Percentiles rank a stretch among this genome's conserved stretches.
Evolutionary conservation across 2,113 vertebrate species (phyloP).

Genomic region (Misgurnus mizolepis): DNA sequence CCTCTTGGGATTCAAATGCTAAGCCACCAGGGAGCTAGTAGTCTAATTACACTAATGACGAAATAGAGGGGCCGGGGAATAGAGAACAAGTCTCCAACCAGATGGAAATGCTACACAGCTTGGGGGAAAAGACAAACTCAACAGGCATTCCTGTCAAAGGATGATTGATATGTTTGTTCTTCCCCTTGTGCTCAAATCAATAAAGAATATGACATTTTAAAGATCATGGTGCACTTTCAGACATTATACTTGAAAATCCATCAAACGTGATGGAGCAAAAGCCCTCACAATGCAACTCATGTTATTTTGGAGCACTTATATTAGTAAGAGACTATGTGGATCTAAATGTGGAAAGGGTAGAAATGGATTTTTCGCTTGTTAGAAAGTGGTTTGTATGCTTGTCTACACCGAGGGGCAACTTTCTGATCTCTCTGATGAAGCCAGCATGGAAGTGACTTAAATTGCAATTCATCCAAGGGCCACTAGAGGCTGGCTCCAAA

Average conservation of each 20-base stretch:
- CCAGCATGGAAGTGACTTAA: no score
- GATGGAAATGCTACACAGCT: constrained; percentile 10
- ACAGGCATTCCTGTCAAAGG: constrained; percentile 33
- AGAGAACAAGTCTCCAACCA: background rate
- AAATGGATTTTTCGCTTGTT: constrained; percentile 13
- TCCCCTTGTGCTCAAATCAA: constrained; percentile 62
- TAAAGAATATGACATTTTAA: constrained; percentile 61
- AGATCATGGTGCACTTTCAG: constrained; percentile 61
- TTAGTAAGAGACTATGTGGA: background rate
- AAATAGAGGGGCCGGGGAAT: background rate
- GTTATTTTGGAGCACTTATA: background rate
- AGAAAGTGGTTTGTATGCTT: background rate
- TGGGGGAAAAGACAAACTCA: background rate
- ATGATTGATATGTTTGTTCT: constrained; percentile 62
- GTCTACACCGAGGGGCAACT: background rate
- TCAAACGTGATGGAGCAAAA: constrained; percentile 31
- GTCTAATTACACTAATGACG: constrained; percentile 23
- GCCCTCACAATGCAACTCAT: background rate
- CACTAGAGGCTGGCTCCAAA: no score
- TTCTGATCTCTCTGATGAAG: no score
- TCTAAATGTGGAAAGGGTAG: background rate
- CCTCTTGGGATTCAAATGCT: constrained; percentile 3
- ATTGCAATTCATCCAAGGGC: no score
- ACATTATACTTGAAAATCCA: constrained; percentile 50
- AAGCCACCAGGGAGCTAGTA: background rate